A percentile compares a stretch with the other conserved stretches of the same genome.
phyloP scores from a whole-genome alignment of 2,888 invertebrate species.

The Saturnia japonica region DNA sequence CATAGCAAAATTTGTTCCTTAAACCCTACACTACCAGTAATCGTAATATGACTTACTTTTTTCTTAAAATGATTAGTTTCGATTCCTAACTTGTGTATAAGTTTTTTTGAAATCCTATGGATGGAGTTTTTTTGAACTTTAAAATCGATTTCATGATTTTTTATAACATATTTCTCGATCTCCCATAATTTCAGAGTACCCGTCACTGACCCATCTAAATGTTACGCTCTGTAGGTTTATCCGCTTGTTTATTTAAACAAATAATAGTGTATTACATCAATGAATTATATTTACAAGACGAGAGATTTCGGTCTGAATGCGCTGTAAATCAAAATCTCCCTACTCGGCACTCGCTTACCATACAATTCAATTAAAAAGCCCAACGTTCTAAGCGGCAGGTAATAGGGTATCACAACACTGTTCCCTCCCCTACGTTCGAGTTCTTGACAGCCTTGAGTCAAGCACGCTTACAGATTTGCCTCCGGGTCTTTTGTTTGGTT shows the following conservation, averaged over 20 bases:
- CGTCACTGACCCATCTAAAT: too few species aligned
- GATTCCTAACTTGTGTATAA: too few species aligned
- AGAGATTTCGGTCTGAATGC: constrained; percentile 27
- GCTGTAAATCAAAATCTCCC: constrained; percentile 26
- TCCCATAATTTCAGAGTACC: too few species aligned
- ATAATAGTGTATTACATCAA: not conserved
- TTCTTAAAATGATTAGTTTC: too few species aligned
- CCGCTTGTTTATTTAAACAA: not conserved
- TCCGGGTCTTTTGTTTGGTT: constrained; percentile 47
- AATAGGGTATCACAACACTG: constrained; percentile 70
- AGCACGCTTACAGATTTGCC: constrained; percentile 41
- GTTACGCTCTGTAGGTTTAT: too few species aligned
- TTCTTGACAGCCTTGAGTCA: constrained; percentile 43
- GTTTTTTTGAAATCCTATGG: too few species aligned
- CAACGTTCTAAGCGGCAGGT: constrained; percentile 57
- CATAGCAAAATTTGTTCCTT: too few species aligned
- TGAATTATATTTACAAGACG: constrained; percentile 1
- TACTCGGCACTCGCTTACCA: constrained; percentile 36
- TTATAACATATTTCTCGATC: too few species aligned
- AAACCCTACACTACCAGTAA: too few species aligned
- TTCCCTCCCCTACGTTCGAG: constrained; percentile 40
- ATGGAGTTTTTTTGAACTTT: too few species aligned
- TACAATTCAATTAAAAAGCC: constrained; percentile 73
- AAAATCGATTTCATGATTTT: too few species aligned
- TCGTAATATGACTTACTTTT: too few species aligned